Evolutionary conservation across 2,113 vertebrate genomes (phyloP), one percentile per base, ranked within the genome.

Genomic region (Bos javanicus): DNA sequence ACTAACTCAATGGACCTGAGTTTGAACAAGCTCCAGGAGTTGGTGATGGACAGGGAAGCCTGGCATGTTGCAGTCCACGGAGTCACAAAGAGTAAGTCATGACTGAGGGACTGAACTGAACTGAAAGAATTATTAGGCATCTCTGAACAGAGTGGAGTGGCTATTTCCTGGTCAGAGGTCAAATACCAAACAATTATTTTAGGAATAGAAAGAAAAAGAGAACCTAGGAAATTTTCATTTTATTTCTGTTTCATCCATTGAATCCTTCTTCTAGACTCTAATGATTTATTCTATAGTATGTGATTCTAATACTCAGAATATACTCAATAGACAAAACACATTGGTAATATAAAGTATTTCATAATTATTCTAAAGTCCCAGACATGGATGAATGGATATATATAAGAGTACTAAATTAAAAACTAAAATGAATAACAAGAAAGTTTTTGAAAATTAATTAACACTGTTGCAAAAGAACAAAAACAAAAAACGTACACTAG

Each of bases 151-250:
- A 62, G 43, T 23, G 10, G 25, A 64, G 17, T 60, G 43, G 33
- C 26, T 59, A 30, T 30, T 88, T 67, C 16, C 52, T 50, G 33
- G 21, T 62, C 36, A 92, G 67, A 91, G n/a, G 3, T 23, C n/a
- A 64, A 89, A 86, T 48, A 56, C 33, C 14, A 80, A 96, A 71
- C 7, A 21, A 43, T 26, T 85, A 80, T 57, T 94, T 94, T 36
- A 78, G 21, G 12, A 56, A 84, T 30, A 84, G 46, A 59, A 54
- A 54, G 1, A 28, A 57, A 87, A 57, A 57, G 16, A 90, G 10
- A 60, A 43, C 16, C 21, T 76, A 33, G 17, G 19, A n/a, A 25
- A 56, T 21, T 21, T 88, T 36, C 83, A 21, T 91, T 91, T 91
- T 91, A 88, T 74, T 56, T 76, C 19, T 26, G 7, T 60, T 78